Conservation (phyloP, 1,140 invertebrate species). For the Meloidogyne floridensis region DNA sequence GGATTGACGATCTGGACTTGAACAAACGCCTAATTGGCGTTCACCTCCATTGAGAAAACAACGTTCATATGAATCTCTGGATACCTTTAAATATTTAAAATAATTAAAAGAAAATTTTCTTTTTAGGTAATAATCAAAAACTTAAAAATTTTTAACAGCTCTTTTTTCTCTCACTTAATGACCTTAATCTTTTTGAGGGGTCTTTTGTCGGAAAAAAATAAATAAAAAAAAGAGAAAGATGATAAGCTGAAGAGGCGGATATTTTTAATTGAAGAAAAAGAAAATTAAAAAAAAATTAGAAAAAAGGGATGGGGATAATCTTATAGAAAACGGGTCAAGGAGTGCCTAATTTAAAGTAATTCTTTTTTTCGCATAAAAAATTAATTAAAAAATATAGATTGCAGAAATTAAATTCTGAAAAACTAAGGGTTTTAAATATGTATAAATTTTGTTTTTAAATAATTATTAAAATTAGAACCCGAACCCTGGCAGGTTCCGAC, state of each 20-base stretch:
- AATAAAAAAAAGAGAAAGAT: neutral
- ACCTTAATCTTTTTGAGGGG: neutral
- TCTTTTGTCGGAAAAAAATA: conserved; percentile 1
- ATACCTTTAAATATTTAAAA: conserved; percentile 42
- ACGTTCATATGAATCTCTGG: conserved; percentile 49
- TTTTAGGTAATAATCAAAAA: no score
- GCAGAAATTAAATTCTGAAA: no score
- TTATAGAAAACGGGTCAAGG: neutral
- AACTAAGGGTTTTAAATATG: no score
- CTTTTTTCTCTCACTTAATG: no score
- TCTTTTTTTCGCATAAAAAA: no score
- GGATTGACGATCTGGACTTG: conserved; percentile 48
- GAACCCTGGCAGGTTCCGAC: no score
- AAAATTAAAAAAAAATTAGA: neutral
- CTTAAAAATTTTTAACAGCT: no score
- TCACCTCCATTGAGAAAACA: conserved; percentile 42
- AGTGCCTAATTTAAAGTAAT: neutral
- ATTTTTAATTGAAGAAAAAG: neutral
- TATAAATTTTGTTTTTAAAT: no score
- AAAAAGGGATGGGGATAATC: neutral
- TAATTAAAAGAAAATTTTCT: no score
- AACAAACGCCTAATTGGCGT: conserved; percentile 47
- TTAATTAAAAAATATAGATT: no score
- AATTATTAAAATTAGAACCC: no score
- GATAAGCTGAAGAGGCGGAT: neutral